phyloP scores from a whole-genome alignment of 2,797 vertebrate genomes.

The Enoplosus armatus region DNA sequence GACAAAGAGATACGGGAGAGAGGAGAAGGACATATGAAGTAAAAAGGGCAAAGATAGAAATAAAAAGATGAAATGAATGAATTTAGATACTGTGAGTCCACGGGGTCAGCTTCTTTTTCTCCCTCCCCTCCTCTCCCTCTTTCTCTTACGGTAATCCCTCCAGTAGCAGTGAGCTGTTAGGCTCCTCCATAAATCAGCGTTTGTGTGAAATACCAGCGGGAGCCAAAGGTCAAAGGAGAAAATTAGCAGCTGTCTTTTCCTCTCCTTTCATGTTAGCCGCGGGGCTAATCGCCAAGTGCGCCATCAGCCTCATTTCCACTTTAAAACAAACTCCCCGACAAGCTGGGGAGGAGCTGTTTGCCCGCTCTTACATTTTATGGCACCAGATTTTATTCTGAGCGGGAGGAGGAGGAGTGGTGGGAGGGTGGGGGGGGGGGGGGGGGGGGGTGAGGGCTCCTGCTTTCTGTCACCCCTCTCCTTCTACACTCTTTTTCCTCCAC shows the following conservation, averaged over 20 bases:
- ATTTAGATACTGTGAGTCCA: constrained; percentile 48
- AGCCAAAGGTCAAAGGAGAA: constrained; percentile 85
- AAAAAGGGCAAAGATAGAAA: constrained; percentile 50
- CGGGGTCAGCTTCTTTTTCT: constrained; percentile 52
- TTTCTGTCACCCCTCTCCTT: constrained; percentile 15
- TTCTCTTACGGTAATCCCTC: constrained; percentile 71
- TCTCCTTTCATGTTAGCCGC: constrained; percentile 83
- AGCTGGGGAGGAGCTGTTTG: constrained; percentile 72
- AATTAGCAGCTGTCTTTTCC: constrained; percentile 84
- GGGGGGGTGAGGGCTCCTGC: not conserved
- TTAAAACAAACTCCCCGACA: constrained; percentile 83
- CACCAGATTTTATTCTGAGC: constrained; percentile 62
- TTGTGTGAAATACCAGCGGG: constrained; percentile 83
- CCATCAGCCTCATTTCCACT: constrained; percentile 84
- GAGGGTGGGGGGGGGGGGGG: not conserved
- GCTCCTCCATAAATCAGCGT: constrained; percentile 81
- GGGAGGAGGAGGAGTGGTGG: not conserved
- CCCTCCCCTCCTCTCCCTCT: constrained; percentile 10
- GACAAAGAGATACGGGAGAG: constrained; percentile 33
- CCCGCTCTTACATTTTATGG: constrained; percentile 70
- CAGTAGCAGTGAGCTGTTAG: constrained; percentile 78
- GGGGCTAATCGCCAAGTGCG: constrained; percentile 79
- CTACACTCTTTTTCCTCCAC: constrained; percentile 24
- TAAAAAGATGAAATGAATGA: constrained; percentile 63
- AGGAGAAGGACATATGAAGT: constrained; percentile 49